Conservation (phyloP, 2,797 vertebrate species). For the Alauda arvensis region DNA sequence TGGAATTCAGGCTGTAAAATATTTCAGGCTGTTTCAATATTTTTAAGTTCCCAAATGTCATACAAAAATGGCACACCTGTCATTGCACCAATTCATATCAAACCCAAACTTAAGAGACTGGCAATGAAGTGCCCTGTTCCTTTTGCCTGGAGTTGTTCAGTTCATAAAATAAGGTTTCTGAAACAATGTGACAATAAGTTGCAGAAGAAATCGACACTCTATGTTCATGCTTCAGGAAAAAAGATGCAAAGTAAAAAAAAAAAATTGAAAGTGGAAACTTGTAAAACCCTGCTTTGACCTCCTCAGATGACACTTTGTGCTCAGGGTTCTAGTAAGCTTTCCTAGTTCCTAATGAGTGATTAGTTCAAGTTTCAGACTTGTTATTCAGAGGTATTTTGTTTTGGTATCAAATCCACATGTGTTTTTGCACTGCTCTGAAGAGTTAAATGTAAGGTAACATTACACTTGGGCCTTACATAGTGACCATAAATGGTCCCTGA, state of each 20-base stretch:
- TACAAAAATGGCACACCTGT: background rate
- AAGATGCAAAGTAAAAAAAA: background rate
- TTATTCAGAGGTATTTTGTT: conserved; percentile 18
- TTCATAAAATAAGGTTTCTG: background rate
- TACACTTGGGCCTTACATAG: background rate
- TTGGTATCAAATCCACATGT: background rate
- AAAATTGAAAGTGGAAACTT: background rate
- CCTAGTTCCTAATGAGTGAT: background rate
- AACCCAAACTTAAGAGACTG: background rate
- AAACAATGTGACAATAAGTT: fast-evolving
- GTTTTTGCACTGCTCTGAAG: background rate
- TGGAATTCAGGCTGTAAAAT: background rate
- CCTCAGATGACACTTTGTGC: background rate
- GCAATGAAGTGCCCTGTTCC: background rate
- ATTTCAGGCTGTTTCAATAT: background rate
- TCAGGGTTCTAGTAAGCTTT: background rate
- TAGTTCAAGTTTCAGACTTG: conserved; percentile 12
- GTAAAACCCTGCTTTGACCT: background rate
- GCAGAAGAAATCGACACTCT: background rate
- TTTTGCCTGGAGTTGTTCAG: background rate
- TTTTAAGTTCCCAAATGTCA: background rate
- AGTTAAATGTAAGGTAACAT: background rate
- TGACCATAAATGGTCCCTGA: background rate
- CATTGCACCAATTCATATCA: background rate
- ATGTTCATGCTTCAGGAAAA: background rate